Evolutionary conservation across 2,888 invertebrate genomes (phyloP).

Genomic region (Brenthis daphne): DNA sequence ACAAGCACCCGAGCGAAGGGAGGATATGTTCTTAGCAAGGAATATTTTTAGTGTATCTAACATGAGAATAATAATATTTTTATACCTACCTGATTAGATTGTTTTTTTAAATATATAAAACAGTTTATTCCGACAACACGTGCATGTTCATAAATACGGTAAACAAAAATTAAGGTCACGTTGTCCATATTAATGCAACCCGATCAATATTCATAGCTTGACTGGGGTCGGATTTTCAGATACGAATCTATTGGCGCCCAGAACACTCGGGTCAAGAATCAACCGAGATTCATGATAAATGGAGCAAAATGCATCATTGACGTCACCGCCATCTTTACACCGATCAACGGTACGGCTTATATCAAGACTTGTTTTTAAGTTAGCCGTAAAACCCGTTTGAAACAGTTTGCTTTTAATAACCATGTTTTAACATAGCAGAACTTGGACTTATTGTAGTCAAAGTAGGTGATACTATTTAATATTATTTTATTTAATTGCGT

Average conservation of each 20-base stretch:
- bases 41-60: no score
- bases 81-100: no score
- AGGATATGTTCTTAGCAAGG: no score
- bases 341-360: constrained; percentile 30
- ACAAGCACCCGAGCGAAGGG: no score
- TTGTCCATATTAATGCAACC: constrained; percentile 55
- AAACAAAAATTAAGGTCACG: constrained; percentile 69
- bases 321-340: constrained; percentile 31
- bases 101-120: not conserved
- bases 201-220: constrained; percentile 64
- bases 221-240: constrained; percentile 56
- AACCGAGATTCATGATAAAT: constrained; percentile 44
- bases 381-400: constrained; percentile 22
- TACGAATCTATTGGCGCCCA: constrained; percentile 41
- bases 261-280: constrained; percentile 42
- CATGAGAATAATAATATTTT: no score
- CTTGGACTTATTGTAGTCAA: not conserved
- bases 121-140: constrained; percentile 41
- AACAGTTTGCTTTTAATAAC: constrained; percentile 26
- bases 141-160: constrained; percentile 60
- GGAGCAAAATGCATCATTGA: constrained; percentile 34
- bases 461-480: constrained; percentile 1
- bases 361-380: constrained; percentile 27
- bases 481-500: not conserved
- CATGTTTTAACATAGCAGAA: constrained; percentile 2